Conservation (phyloP, 1,140 invertebrate species). For the Aleiodes sp. region DNA sequence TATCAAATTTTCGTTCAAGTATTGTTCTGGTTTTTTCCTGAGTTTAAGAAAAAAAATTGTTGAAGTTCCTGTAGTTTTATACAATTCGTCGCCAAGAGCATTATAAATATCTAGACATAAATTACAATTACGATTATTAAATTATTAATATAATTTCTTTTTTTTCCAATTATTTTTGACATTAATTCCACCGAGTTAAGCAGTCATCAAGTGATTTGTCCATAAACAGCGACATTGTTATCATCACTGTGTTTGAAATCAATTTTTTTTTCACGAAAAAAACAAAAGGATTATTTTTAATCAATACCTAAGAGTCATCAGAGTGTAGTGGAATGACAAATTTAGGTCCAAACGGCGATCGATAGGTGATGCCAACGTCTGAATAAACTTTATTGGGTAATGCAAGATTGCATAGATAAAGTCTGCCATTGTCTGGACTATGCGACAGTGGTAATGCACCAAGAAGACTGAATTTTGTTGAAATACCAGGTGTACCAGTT, state of each 20-base stretch:
- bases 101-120: not conserved
- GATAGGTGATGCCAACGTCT: conserved; percentile 82
- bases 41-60: not conserved
- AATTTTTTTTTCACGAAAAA: too few relatives aligned
- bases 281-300: too few relatives aligned
- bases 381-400: conserved; percentile 81
- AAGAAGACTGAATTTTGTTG: conserved; percentile 79
- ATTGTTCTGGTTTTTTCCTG: not conserved
- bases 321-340: conserved; percentile 87
- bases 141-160: too few relatives aligned
- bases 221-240: too few relatives aligned
- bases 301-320: conserved; percentile 63
- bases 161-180: too few relatives aligned
- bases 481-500: conserved; percentile 72
- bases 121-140: too few relatives aligned
- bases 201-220: too few relatives aligned
- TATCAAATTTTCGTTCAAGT: not conserved
- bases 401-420: conserved; percentile 88
- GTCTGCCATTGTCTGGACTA: conserved; percentile 76
- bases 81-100: not conserved
- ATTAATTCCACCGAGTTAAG: too few relatives aligned
- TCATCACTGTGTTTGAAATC: too few relatives aligned
- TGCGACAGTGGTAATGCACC: conserved; percentile 81
- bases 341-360: conserved; percentile 88
- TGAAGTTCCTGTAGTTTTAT: not conserved